Percentiles rank a stretch among this genome's conserved stretches.
These are phyloP conservation scores for Psilopsiagon aymara DNA, from an alignment of 2,113 vertebrate species.

Conservation along the genomic window DNA sequence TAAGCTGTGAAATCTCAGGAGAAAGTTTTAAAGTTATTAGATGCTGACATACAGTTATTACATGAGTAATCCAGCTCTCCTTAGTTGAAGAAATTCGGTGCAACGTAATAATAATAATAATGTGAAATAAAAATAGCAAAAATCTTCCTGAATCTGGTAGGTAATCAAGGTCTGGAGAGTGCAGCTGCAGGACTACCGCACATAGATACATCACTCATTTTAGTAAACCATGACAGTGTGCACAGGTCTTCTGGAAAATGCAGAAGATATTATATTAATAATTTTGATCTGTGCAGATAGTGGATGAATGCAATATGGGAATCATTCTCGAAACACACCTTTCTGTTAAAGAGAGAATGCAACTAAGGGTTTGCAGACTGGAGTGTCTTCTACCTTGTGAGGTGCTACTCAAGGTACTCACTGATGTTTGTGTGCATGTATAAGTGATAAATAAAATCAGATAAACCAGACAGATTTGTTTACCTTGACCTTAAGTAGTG, in stretches of 20 bases:
- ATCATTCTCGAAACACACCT: not conserved
- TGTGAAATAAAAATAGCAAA: not conserved
- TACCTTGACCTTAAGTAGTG: not conserved
- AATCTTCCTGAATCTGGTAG: not conserved
- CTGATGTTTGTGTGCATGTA: not conserved
- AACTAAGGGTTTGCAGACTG: not conserved
- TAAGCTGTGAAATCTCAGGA: not conserved
- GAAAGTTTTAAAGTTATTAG: not conserved
- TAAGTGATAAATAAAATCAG: constrained; percentile 16
- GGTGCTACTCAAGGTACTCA: not conserved
- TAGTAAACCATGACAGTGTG: not conserved
- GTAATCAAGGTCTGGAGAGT: not conserved
- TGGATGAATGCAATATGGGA: not conserved
- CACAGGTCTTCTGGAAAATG: not conserved
- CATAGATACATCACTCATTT: not conserved
- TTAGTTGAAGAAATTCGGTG: not conserved
- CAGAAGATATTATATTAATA: not conserved
- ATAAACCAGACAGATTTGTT: not conserved
- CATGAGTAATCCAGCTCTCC: not conserved
- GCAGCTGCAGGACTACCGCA: not conserved
- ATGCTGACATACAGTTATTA: not conserved
- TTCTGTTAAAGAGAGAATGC: not conserved
- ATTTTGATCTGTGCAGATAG: not conserved
- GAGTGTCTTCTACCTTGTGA: not conserved
- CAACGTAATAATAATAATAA: not conserved